Conservation (phyloP, 2,888 invertebrate genomes). For the Drosophila anomalata region DNA sequence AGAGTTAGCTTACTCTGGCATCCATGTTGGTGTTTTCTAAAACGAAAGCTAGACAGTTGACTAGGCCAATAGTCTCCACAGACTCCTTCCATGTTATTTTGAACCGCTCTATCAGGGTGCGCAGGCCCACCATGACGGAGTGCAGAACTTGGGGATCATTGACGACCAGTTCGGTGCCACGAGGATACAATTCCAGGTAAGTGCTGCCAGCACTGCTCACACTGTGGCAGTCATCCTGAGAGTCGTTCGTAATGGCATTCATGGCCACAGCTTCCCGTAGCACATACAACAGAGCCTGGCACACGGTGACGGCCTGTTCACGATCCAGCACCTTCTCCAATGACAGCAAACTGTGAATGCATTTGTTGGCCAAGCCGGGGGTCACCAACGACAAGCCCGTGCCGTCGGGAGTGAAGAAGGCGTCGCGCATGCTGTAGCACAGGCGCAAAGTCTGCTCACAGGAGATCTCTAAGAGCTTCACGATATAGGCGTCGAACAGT, state of each 20-base stretch:
- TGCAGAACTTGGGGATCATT: constrained; percentile 86
- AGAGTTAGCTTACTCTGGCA: constrained; percentile 83
- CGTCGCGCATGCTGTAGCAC: constrained; percentile 86
- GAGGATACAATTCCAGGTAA: constrained; percentile 60
- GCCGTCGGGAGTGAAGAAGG: constrained; percentile 60
- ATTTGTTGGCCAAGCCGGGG: constrained; percentile 80
- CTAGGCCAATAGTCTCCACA: constrained; percentile 89
- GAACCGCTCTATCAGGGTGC: constrained; percentile 88
- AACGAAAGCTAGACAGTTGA: constrained; percentile 85
- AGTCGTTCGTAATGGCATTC: constrained; percentile 33
- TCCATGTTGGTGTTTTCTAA: constrained; percentile 85
- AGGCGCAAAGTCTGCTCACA: constrained; percentile 87
- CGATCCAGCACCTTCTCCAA: constrained; percentile 86
- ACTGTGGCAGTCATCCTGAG: constrained; percentile 55
- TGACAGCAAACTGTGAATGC: constrained; percentile 82
- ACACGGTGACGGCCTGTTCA: constrained; percentile 86
- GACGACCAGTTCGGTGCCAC: constrained; percentile 82
- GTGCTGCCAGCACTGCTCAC: constrained; percentile 35
- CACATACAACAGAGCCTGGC: constrained; percentile 87
- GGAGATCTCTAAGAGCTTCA: constrained; percentile 86
- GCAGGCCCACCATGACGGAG: constrained; percentile 88
- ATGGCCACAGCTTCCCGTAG: constrained; percentile 85
- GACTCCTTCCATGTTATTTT: constrained; percentile 91
- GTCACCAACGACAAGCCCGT: constrained; percentile 52
- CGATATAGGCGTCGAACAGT: constrained; percentile 86